Conservation (phyloP, 2,888 invertebrate species). For the Muscina levida region DNA sequence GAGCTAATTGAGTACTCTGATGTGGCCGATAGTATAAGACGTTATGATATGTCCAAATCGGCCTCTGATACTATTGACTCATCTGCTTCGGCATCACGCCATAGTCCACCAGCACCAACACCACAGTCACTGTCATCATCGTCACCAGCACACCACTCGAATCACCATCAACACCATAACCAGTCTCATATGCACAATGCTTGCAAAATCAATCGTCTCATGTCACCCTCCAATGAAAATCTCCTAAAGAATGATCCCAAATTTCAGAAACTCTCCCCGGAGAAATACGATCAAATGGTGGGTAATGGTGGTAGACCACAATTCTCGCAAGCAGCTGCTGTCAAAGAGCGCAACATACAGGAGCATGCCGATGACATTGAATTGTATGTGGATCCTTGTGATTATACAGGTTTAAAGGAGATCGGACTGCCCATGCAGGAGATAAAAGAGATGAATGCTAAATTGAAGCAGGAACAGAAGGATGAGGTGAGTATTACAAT, state of each 20-base stretch:
- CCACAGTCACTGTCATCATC: slow-evolving; percentile 47
- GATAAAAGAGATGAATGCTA: slow-evolving; percentile 82
- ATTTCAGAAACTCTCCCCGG: slow-evolving; percentile 78
- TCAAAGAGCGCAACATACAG: slow-evolving; percentile 72
- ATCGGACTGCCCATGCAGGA: slow-evolving; percentile 81
- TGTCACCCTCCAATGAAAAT: slow-evolving; percentile 75
- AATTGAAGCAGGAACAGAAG: slow-evolving; percentile 85
- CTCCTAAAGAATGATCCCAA: slow-evolving; percentile 76
- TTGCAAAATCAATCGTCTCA: slow-evolving; percentile 67
- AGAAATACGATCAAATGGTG: slow-evolving; percentile 76
- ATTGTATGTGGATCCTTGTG: slow-evolving; percentile 77
- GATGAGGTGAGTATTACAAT: slow-evolving; percentile 83
- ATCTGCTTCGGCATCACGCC: slow-evolving; percentile 18
- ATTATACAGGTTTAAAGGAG: slow-evolving; percentile 77
- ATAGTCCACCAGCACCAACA: slow-evolving; percentile 29
- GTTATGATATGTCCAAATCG: slow-evolving; percentile 67
- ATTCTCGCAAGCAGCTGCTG: slow-evolving; percentile 38
- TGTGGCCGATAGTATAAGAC: slow-evolving; percentile 75
- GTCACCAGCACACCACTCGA: slow-evolving; percentile 49
- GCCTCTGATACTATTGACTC: slow-evolving; percentile 59
- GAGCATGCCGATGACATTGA: slow-evolving; percentile 77
- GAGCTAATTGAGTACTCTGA: slow-evolving; percentile 76
- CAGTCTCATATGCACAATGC: slow-evolving; percentile 31
- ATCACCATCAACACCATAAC: slow-evolving; percentile 47
- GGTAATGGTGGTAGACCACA: slow-evolving; percentile 69